Conservation (phyloP, 2,888 invertebrate species). For the Drosophila peninsularis region DNA sequence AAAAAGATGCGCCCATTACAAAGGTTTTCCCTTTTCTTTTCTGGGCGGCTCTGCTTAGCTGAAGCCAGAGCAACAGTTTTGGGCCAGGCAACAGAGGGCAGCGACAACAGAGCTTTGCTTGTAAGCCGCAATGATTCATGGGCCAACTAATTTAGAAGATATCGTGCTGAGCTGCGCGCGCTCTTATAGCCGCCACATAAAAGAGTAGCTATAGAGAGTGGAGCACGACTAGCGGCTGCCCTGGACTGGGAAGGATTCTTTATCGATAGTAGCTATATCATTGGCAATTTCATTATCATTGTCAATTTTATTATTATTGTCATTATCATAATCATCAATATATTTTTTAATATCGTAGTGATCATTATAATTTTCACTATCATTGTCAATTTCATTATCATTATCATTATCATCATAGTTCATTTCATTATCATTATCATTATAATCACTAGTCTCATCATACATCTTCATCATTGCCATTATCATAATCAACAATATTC, state of each 20-base stretch:
- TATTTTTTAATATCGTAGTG: background rate
- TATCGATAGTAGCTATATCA: background rate
- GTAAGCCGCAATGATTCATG: constrained; percentile 52
- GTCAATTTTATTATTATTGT: background rate
- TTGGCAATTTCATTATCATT: background rate
- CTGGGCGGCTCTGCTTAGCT: background rate
- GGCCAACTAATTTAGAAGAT: constrained; percentile 46
- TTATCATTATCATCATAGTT: too few relatives aligned
- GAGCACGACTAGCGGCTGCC: background rate
- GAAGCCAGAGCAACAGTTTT: background rate
- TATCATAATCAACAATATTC: background rate
- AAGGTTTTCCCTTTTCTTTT: constrained; percentile 45
- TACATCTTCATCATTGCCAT: background rate
- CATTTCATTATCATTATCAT: background rate
- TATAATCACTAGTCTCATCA: background rate
- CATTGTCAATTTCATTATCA: background rate
- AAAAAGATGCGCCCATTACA: constrained; percentile 41
- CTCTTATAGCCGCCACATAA: constrained; percentile 15
- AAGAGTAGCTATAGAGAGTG: background rate
- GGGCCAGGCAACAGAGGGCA: background rate
- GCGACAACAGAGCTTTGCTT: constrained; percentile 15
- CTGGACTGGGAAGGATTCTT: background rate
- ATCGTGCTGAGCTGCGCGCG: constrained; percentile 42
- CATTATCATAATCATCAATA: background rate
- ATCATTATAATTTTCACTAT: background rate